phyloP scores from a whole-genome alignment of 2,888 invertebrate species.

The Odontomyia ornata region DNA sequence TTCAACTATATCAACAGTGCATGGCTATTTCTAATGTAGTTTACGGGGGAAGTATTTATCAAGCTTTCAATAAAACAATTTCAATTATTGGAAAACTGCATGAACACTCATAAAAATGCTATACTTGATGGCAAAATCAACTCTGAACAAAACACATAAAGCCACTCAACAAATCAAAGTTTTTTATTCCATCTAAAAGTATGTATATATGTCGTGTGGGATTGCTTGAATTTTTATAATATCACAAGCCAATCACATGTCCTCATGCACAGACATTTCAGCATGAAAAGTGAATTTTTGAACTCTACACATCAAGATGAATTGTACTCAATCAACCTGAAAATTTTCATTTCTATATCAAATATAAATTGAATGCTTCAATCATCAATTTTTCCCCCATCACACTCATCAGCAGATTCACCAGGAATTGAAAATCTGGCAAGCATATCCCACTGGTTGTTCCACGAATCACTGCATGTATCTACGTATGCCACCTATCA shows the following conservation, averaged over 20 bases:
- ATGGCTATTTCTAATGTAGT: too few relatives aligned
- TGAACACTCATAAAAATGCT: too few relatives aligned
- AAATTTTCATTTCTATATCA: constrained; percentile 36
- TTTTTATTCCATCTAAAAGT: too few relatives aligned
- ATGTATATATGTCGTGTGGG: too few relatives aligned
- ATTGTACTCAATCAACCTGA: constrained; percentile 38
- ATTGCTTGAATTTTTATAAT: too few relatives aligned
- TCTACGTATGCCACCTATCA: not conserved
- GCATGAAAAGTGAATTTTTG: not conserved
- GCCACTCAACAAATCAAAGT: too few relatives aligned
- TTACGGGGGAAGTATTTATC: too few relatives aligned
- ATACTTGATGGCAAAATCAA: too few relatives aligned
- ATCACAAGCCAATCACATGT: not conserved
- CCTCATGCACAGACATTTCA: not conserved
- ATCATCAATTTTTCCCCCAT: not conserved
- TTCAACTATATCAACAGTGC: too few relatives aligned
- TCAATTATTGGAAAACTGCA: too few relatives aligned
- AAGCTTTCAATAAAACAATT: too few relatives aligned
- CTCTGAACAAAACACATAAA: too few relatives aligned
- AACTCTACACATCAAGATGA: not conserved
- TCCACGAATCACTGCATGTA: not conserved
- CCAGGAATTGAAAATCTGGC: not conserved
- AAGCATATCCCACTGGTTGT: not conserved
- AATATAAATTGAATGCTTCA: constrained; percentile 38
- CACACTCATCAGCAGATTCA: not conserved